Conservation (phyloP, 2,113 vertebrate species). For the Burhinus oedicnemus region DNA sequence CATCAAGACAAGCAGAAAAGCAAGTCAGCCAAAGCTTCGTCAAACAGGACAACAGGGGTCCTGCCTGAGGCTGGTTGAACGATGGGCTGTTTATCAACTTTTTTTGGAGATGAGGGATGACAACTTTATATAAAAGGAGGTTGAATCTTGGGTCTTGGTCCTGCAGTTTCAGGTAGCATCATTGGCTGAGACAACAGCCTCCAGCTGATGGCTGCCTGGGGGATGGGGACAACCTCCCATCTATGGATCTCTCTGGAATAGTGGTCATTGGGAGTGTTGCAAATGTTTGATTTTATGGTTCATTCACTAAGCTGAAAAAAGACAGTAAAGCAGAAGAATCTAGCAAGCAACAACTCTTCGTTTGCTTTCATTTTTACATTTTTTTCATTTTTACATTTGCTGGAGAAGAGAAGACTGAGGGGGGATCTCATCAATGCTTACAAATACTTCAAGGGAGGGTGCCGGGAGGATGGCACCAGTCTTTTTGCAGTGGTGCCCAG, state of each 20-base stretch:
- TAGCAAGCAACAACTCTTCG: background rate
- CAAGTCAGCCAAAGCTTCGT: background rate
- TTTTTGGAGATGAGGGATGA: background rate
- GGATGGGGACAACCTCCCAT: background rate
- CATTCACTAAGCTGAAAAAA: background rate
- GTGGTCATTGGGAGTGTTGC: fast-evolving
- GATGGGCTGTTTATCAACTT: background rate
- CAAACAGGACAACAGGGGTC: background rate
- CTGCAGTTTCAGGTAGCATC: background rate
- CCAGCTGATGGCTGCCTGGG: background rate
- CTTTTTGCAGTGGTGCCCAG: too few species aligned
- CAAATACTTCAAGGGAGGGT: too few species aligned
- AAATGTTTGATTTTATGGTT: background rate
- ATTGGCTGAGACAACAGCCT: background rate
- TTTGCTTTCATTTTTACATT: background rate
- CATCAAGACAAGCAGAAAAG: fast-evolving
- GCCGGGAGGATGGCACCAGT: too few species aligned
- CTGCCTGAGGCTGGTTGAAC: background rate
- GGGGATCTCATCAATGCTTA: too few species aligned
- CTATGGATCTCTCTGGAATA: background rate
- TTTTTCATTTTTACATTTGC: too few species aligned
- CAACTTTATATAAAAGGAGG: background rate
- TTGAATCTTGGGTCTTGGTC: background rate
- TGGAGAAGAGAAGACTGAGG: too few species aligned
- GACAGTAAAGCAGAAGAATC: background rate